These are phyloP conservation scores for Cryptus viduatorius DNA, from an alignment of 2,888 invertebrate genomes.

Conservation along the genomic window DNA sequence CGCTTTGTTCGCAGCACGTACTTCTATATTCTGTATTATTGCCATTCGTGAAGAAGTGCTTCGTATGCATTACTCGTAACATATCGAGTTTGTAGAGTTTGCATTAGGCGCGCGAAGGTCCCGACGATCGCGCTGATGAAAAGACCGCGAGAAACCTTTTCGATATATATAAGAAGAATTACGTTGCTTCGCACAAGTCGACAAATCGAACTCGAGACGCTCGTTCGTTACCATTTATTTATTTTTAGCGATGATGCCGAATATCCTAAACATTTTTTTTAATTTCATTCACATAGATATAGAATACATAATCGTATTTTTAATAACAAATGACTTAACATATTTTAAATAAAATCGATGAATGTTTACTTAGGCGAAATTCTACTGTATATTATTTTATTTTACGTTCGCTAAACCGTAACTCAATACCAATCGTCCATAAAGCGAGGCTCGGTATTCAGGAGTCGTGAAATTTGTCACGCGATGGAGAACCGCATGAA, in stretches of 20 bases:
- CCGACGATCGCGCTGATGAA: slow-evolving; percentile 23
- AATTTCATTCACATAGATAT: too few relatives aligned
- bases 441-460: not conserved
- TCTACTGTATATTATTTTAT: not conserved
- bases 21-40: slow-evolving; percentile 42
- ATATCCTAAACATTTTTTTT: too few relatives aligned
- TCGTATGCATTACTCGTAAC: slow-evolving; percentile 54
- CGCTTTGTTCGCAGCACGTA: slow-evolving; percentile 61
- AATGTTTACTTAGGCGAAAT: not conserved
- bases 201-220: not conserved
- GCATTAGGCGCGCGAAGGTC: not conserved
- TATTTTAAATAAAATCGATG: too few relatives aligned
- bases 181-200: too few relatives aligned
- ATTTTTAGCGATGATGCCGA: too few relatives aligned
- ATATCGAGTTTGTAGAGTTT: not conserved
- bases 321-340: too few relatives aligned
- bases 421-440: slow-evolving; percentile 9
- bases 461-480: slow-evolving; percentile 10
- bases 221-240: too few relatives aligned
- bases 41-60: slow-evolving; percentile 37
- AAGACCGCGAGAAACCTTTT: not conserved
- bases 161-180: not conserved
- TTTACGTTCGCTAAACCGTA: not conserved
- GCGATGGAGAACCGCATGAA: not conserved
- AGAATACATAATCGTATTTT: too few relatives aligned